Conservation (phyloP, 2,888 invertebrate species). For the Thereva nobilitata region DNA sequence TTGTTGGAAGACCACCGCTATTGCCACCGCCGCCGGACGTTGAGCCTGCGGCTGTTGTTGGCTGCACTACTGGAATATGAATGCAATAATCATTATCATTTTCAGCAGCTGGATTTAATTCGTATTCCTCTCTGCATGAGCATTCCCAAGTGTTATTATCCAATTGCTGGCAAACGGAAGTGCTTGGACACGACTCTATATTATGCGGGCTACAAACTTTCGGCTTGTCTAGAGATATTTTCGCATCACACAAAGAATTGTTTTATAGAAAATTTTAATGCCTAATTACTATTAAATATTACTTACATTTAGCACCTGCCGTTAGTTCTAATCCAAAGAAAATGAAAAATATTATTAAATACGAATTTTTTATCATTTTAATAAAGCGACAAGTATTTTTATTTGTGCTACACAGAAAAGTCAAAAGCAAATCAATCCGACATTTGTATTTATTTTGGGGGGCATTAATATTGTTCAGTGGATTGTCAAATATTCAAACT, state of each 20-base stretch:
- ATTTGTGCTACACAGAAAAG: background rate
- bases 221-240: slow-evolving; percentile 1
- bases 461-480: slow-evolving; percentile 14
- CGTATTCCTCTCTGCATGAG: slow-evolving; percentile 21
- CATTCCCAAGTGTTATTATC: slow-evolving; percentile 22
- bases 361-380: slow-evolving; percentile 14
- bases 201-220: slow-evolving; percentile 25
- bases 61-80: slow-evolving; percentile 9
- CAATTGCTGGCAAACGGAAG: slow-evolving; percentile 6
- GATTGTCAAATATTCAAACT: too few species aligned
- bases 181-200: slow-evolving; percentile 4
- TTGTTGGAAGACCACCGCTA: background rate
- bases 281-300: background rate
- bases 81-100: slow-evolving; percentile 38
- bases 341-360: slow-evolving; percentile 6
- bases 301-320: slow-evolving; percentile 4
- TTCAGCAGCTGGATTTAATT: slow-evolving; percentile 34
- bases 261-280: background rate
- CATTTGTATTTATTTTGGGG: slow-evolving; percentile 8
- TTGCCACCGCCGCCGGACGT: background rate
- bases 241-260: background rate
- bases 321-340: slow-evolving; percentile 1
- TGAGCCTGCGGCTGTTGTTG: background rate
- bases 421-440: slow-evolving; percentile 13
- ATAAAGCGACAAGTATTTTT: background rate